Percentiles rank a stretch among this genome's conserved stretches.
Conservation (phyloP, 2,888 invertebrate genomes). For the Morpho achilles region DNA sequence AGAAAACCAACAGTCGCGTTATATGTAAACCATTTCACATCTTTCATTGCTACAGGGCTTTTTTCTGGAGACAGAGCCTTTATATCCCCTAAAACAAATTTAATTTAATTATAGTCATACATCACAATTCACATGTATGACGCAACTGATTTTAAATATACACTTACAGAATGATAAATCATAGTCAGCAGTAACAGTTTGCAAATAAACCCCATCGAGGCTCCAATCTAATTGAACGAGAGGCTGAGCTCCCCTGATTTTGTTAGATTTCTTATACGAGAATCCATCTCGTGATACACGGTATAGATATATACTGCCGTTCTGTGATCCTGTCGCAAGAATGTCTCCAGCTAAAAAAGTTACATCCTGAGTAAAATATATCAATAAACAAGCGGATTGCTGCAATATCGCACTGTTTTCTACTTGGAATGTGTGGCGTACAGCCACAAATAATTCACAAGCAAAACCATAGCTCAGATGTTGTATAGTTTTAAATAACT, state of each 20-base stretch:
- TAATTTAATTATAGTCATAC: too few species aligned
- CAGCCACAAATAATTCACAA: too few species aligned
- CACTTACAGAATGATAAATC: conserved; percentile 92
- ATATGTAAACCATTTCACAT: conserved; percentile 93
- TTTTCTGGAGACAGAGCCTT: conserved; percentile 92
- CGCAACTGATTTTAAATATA: neutral
- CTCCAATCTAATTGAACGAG: conserved; percentile 95
- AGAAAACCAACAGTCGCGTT: conserved; percentile 93
- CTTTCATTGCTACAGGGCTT: conserved; percentile 93
- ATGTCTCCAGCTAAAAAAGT: conserved; percentile 86
- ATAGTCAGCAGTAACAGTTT: conserved; percentile 94
- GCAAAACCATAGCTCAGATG: too few species aligned
- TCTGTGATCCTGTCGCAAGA: conserved; percentile 94
- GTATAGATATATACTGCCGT: conserved; percentile 86
- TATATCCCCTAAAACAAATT: conserved; percentile 86
- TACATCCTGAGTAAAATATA: too few species aligned
- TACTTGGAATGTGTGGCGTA: too few species aligned
- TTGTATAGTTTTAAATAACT: too few species aligned
- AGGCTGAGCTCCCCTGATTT: conserved; percentile 91
- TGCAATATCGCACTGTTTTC: too few species aligned
- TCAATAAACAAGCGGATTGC: too few species aligned
- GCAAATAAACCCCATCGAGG: conserved; percentile 90
- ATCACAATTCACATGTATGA: too few species aligned
- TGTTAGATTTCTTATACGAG: conserved; percentile 93
- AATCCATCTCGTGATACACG: conserved; percentile 93